These are phyloP conservation scores for Pongo pygmaeus DNA, from an alignment of 2,113 vertebrate genomes.

Conservation along the genomic window DNA sequence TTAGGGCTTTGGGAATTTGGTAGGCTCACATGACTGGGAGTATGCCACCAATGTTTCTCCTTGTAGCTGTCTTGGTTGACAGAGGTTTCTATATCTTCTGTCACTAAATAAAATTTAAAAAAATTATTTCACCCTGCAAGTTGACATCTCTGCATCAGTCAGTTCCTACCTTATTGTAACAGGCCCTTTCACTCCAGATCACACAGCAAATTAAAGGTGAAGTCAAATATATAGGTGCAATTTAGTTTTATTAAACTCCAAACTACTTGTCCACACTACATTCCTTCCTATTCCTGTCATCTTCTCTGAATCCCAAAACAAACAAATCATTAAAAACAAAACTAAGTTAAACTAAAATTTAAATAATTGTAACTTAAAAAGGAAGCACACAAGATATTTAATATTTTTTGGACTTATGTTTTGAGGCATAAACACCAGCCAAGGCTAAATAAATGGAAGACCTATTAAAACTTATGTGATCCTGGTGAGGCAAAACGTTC, in stretches of 20 bases:
- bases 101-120: neutral
- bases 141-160: neutral
- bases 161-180: neutral
- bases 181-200: neutral
- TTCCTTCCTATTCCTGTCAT: neutral
- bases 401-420: neutral
- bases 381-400: neutral
- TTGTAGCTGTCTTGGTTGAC: neutral
- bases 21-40: neutral
- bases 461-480: fast-evolving
- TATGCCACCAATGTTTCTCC: neutral
- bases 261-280: neutral
- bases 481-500: neutral
- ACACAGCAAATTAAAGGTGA: neutral
- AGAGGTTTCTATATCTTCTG: neutral
- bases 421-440: neutral
- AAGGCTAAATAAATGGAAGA: neutral
- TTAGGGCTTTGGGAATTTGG: neutral
- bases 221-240: neutral
- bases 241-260: neutral
- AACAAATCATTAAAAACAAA: neutral
- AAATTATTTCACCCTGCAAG: neutral
- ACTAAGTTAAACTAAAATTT: neutral
- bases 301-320: neutral
- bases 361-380: neutral